Evolutionary conservation across 2,888 invertebrate genomes (phyloP), one percentile per base, ranked within the genome.

Genomic region (Digitonthophagus gazella): DNA sequence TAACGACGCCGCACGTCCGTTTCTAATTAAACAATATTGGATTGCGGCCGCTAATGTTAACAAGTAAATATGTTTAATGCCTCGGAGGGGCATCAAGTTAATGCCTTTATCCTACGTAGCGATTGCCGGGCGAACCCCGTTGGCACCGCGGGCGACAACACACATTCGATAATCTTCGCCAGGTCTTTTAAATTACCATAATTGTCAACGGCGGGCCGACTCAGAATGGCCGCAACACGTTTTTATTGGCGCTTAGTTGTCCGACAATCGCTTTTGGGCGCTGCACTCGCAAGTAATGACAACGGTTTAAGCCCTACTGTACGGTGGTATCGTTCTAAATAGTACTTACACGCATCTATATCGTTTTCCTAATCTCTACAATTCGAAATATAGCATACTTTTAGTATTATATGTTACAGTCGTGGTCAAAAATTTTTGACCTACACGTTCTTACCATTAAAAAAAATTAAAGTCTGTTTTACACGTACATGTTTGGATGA

Each of bases 61-160:
- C 75, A 75, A 75, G 74, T 75, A 75, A 75, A 75, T 75, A 75
- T 75, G 74, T 75, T 76, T 76, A 76, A 75, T 74, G 72, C 73
- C 64, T 28, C 66, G 61, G 61, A 61, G 61, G 61, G 71, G 72
- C 74, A 74, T 76, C 75, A 76, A 76, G 72, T 75, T 76, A 76
- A 76, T 76, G 75, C 74, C 71, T 75, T 74, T 75, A 75, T 74
- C 74, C 75, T 71, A 74, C 75, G 75, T 74, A 75, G 73, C 75
- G 73, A 75, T 74, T 75, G 74, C 74, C 28, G 28, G 28, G 8
- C 22, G 28, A 44, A 11, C 73, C 74, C 74, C 73, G 75, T 67
- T 66, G 65, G 65, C 65, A 61, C 71, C 69, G 72, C 66, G 71
- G 69, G 70, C 73, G 72, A 74, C 71, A 72, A 72, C 72, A 72